A percentile compares a stretch with the other conserved stretches of the same genome.
Conservation (phyloP, 1,140 invertebrate species). For the Micrasema minimum region DNA sequence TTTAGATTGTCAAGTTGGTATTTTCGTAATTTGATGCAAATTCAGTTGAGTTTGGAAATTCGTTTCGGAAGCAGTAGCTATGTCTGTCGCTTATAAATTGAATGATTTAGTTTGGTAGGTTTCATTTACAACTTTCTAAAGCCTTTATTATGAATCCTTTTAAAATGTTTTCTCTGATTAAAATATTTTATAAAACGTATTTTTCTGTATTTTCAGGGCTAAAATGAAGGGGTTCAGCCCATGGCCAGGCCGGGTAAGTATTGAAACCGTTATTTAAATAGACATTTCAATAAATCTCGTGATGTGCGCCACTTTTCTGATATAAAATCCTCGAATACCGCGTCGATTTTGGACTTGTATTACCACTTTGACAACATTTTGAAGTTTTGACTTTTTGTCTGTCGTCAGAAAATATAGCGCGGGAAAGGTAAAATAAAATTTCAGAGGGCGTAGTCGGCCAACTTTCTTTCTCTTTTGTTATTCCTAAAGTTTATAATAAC, state of each 20-base stretch:
- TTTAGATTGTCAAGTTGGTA: conserved; percentile 29
- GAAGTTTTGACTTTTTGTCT: conserved; percentile 16
- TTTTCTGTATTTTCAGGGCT: conserved; percentile 77
- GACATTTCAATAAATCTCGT: conserved; percentile 3
- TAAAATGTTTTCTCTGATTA: conserved; percentile 13
- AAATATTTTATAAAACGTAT: conserved; percentile 46
- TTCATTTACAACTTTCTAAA: conserved; percentile 45
- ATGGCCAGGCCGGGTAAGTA: conserved; percentile 89
- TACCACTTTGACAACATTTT: conserved; percentile 7
- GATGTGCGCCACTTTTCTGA: not conserved
- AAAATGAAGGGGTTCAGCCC: conserved; percentile 96
- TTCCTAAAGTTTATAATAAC: not conserved
- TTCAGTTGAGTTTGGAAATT: conserved; percentile 49
- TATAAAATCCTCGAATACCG: not conserved
- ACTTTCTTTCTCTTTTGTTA: not conserved
- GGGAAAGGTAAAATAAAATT: conserved; percentile 31
- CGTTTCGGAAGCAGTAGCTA: conserved; percentile 54
- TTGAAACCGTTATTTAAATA: conserved; percentile 41
- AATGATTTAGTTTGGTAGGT: conserved; percentile 82
- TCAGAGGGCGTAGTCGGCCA: conserved; percentile 22
- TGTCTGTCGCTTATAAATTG: conserved; percentile 74
- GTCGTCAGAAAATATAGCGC: conserved; percentile 32
- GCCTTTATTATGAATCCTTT: conserved; percentile 6
- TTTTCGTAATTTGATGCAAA: conserved; percentile 24
- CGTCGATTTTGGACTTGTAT: not conserved